Evolutionary conservation across 2,888 invertebrate species (phyloP), one percentile per base, ranked within the genome.

Genomic region (Tachystola acroxantha): DNA sequence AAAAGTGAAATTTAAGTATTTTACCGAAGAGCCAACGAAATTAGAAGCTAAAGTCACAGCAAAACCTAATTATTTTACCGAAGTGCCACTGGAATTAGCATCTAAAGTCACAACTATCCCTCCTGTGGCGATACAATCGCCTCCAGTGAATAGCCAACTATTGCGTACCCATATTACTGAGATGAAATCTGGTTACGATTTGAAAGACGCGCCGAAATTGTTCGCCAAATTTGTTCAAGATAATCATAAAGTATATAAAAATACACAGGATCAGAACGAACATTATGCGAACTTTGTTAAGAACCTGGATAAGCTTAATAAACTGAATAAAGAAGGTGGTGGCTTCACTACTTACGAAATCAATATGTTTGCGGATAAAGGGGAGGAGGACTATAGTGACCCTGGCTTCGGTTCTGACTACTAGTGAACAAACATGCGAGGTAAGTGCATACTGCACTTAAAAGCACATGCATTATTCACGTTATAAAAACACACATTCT

Each of bases 291-390:
- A 57, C 25, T 82, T 82, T 30, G 36, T 65, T 5, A 48, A 60
- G 2, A 75, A 59, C 38, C 56, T 82, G 36, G 57, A 62, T 34
- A 63, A 64, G 10, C 77, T 82, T 7, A 82, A 73, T 40, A 49
- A 40, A 6, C 36, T 65, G 7, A 82, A 81, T 44, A 53, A 56
- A 7, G 49, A 58, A 16, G 39, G 38, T 9, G 39, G 39, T 9
- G 36, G 45, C 9, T 35, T 45, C n/a, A 51, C 53, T 6, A 37
- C 58, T 7, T 40, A 49, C 30, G 72, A 63, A 27, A 77, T 82
- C 27, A 79, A 80, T 43, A 40, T 60, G 39, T 78, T 78, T 42
- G 36, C 78, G 7, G 80, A 80, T 48, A 54, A 61, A 14, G 48
- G 50, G 7, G 42, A 52, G 1, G 48, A 50, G 47, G 34, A 30